Conservation (phyloP, 2,113 vertebrate genomes). For the Ploceus nigricollis region DNA sequence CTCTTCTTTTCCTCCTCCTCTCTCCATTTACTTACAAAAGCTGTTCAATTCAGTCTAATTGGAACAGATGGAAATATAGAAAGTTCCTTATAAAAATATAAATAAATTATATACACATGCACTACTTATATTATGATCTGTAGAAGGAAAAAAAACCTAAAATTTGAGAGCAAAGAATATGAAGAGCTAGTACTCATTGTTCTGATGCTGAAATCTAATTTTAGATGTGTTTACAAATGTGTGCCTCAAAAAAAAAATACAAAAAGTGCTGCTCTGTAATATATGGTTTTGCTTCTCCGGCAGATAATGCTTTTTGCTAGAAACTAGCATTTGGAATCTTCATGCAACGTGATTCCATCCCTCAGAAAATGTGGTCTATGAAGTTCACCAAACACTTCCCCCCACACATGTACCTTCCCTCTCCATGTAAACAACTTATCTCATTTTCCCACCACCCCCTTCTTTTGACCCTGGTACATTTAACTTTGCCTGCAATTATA, state of each 20-base stretch:
- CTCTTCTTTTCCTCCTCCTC: background rate
- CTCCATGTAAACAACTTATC: background rate
- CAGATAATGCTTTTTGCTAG: constrained; percentile 62
- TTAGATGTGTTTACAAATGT: constrained; percentile 75
- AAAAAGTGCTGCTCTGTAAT: constrained; percentile 57
- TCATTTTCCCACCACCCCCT: constrained; percentile 6
- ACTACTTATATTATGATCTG: background rate
- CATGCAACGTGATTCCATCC: background rate
- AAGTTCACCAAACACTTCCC: constrained; percentile 6
- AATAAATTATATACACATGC: constrained; percentile 69
- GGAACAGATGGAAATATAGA: constrained; percentile 75
- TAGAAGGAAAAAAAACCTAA: constrained; percentile 43
- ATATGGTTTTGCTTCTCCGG: constrained; percentile 55
- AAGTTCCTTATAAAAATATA: constrained; percentile 65
- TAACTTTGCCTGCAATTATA: constrained; percentile 1
- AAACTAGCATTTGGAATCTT: constrained; percentile 66
- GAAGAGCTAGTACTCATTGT: constrained; percentile 65
- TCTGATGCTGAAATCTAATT: constrained; percentile 72
- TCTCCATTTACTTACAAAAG: constrained; percentile 58
- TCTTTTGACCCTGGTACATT: constrained; percentile 12
- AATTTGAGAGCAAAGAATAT: constrained; percentile 54
- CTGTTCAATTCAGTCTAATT: constrained; percentile 70
- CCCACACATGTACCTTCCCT: background rate
- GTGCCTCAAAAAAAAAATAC: constrained; percentile 7
- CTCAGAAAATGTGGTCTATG: background rate